Evolutionary conservation across 2,888 invertebrate genomes (phyloP).

Genomic region (Diloba caeruleocephala): DNA sequence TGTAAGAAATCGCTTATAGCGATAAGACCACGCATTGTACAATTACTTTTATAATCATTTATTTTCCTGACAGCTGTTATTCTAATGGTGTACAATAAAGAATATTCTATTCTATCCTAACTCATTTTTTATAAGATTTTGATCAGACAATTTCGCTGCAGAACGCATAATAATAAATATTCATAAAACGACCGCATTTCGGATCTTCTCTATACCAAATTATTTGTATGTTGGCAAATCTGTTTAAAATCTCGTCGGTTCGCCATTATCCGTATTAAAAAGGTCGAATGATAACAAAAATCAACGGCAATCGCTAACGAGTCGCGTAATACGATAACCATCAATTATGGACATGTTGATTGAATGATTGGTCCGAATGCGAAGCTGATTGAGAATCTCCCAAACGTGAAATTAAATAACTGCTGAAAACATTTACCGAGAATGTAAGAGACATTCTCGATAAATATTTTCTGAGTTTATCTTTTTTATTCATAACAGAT

Average conservation of each 20-base stretch:
- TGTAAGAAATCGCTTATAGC: no score
- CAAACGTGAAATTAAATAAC: constrained; percentile 73
- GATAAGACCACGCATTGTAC: no score
- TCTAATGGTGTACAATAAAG: no score
- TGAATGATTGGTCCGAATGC: constrained; percentile 73
- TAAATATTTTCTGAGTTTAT: constrained; percentile 38
- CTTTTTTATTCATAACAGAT: constrained; percentile 31
- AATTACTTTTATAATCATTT: no score
- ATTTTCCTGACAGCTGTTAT: no score
- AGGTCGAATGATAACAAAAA: constrained; percentile 61
- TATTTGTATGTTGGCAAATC: constrained; percentile 38
- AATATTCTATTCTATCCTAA: no score
- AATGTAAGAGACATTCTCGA: no score
- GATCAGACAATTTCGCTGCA: constrained; percentile 21
- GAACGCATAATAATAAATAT: constrained; percentile 36
- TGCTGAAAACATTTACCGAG: constrained; percentile 62
- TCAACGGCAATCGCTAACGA: constrained; percentile 70
- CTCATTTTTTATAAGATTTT: constrained; percentile 19
- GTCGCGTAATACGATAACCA: constrained; percentile 73
- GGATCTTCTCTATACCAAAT: constrained; percentile 6
- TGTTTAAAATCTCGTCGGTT: constrained; percentile 44
- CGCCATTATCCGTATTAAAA: constrained; percentile 51
- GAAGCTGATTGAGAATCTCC: constrained; percentile 72
- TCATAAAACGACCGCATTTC: constrained; percentile 18
- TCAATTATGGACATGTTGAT: constrained; percentile 76